Base-by-base conservation (phyloP, 2,888 invertebrate species). In the Malacosoma neustria region DNA sequence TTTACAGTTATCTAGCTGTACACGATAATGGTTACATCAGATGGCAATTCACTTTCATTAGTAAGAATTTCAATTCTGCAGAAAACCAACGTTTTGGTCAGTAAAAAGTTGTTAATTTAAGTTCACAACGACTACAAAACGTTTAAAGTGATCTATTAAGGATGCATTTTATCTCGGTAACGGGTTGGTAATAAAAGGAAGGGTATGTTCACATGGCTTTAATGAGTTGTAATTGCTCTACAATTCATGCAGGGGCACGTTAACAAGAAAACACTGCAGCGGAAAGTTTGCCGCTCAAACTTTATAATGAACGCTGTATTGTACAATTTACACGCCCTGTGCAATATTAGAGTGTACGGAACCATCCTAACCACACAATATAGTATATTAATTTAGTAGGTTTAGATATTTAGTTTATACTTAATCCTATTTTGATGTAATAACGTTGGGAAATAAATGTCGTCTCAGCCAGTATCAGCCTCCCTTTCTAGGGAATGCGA, bases 261-360 rank as follows among this genome's bases (percentile, higher is more conserved):
- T 65, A 69, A 64, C 67, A 66, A 67, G 63, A 65, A 62, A 61
- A 62, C 61, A 70, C 59, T 69, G 61, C 64, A 64, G 56, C 49
- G 56, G 60, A 64, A 69, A 70, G 62, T 72, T 61, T 46, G 55
- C 51, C 51, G 54, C 60, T 55, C 55, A 50, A 74, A 73, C 66
- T 76, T 75, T 63, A 55, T 73, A 75, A 75, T 74, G 60, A 72
- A 75, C 68, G 64, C 48, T 56, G 56, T 57, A 61, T 70, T 76
- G 71, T 70, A 70, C 70, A 67, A 71, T 68, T 68, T 61, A 54
- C 55, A 59, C 56, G 49, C 57, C 50, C 63, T 62, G 63, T 48
- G 64, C 64, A 56, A 53, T 58, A 65, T 61, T 61, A 61, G 65
- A 68, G 61, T 65, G 60, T 54, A 51, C 49, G 38, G 57, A 54